Percentiles rank a stretch among this genome's conserved stretches.
Evolutionary conservation across 2,113 vertebrate species (phyloP).

Genomic region (Oryzias melastigma): DNA sequence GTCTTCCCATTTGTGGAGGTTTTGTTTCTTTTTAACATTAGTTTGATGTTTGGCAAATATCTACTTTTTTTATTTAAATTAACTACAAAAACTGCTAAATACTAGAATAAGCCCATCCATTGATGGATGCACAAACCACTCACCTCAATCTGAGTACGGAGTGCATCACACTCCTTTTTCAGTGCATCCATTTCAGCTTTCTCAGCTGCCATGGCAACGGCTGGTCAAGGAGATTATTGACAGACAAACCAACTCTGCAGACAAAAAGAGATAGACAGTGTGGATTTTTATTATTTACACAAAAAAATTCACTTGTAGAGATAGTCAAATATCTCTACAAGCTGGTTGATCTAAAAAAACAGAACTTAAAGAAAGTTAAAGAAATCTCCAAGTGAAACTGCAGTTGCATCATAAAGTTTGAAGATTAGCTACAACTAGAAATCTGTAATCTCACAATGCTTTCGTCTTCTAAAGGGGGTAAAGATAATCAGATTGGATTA

Average conservation of each 20-base stretch:
- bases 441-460: conserved; percentile 18
- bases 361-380: background rate
- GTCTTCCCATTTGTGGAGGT: too few relatives aligned
- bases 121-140: background rate
- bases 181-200: conserved; percentile 76
- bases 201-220: conserved; percentile 74
- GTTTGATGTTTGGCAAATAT: too few relatives aligned
- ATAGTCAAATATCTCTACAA: too few relatives aligned
- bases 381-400: conserved; percentile 3
- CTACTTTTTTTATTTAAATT: background rate
- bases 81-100: background rate
- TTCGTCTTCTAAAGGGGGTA: too few relatives aligned
- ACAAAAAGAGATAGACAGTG: background rate
- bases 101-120: too few relatives aligned
- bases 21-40: too few relatives aligned
- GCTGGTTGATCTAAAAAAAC: too few relatives aligned
- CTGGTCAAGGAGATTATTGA: conserved; percentile 43
- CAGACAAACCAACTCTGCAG: conserved; percentile 27
- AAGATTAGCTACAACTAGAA: conserved; percentile 23
- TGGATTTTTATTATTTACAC: too few relatives aligned
- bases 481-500: background rate
- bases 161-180: conserved; percentile 78
- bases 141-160: conserved; percentile 79
- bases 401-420: conserved; percentile 11
- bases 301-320: too few relatives aligned